These are phyloP conservation scores for Acestrorhynchus altus DNA, from an alignment of 2,797 vertebrate species.

Conservation along the genomic window DNA sequence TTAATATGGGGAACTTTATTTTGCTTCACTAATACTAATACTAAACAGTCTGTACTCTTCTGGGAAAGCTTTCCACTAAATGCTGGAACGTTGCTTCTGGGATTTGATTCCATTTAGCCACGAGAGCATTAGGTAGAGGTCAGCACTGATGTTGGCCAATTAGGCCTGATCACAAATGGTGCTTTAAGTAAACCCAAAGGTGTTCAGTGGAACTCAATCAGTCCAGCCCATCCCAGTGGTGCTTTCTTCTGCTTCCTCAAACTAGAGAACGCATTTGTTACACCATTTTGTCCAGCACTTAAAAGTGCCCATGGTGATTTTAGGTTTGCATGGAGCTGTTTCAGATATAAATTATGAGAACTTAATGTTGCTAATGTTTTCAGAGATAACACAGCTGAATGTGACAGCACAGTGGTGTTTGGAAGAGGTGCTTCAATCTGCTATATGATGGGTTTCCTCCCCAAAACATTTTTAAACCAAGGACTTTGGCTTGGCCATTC, in stretches of 20 bases:
- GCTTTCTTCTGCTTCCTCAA: neutral
- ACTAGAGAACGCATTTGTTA: neutral
- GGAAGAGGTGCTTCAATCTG: too few relatives aligned
- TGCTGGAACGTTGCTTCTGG: neutral
- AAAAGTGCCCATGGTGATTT: neutral
- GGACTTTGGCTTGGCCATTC: too few relatives aligned
- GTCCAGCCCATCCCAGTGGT: neutral
- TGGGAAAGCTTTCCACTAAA: neutral
- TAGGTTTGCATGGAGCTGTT: neutral
- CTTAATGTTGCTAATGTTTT: too few relatives aligned
- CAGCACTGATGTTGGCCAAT: neutral
- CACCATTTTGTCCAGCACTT: neutral
- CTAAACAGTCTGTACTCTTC: neutral
- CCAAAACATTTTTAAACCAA: too few relatives aligned
- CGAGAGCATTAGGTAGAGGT: constrained; percentile 8
- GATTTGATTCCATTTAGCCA: neutral
- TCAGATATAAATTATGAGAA: neutral
- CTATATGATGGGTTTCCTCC: too few relatives aligned
- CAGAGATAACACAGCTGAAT: too few relatives aligned
- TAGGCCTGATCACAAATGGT: neutral
- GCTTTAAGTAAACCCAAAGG: neutral
- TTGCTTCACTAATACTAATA: too few relatives aligned
- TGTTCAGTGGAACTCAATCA: neutral
- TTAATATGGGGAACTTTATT: neutral
- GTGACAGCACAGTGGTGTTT: too few relatives aligned